A percentile compares a stretch with the other conserved stretches of the same genome.
phyloP scores from a whole-genome alignment of 1,140 invertebrate species.

The Nixonia krombeini region DNA sequence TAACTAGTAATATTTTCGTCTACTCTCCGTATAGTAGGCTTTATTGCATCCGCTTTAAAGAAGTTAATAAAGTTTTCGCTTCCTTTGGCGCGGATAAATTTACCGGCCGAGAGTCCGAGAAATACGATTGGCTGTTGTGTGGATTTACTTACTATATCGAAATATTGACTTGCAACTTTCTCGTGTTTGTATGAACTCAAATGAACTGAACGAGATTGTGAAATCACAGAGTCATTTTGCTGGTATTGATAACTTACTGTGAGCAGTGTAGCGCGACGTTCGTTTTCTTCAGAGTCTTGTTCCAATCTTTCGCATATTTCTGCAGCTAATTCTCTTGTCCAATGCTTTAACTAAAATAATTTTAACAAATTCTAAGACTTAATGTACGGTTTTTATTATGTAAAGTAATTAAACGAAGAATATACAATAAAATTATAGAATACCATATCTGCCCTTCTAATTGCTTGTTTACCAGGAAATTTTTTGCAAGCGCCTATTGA shows the following conservation, averaged over 20 bases:
- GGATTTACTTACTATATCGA: constrained; percentile 75
- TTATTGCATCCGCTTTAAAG: constrained; percentile 67
- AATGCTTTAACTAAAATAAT: constrained; percentile 75
- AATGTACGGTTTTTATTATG: constrained; percentile 3
- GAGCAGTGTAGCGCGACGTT: constrained; percentile 78
- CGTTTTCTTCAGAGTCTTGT: constrained; percentile 82
- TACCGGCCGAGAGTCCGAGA: constrained; percentile 83
- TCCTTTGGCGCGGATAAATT: constrained; percentile 80
- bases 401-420: neutral
- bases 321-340: constrained; percentile 83
- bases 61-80: constrained; percentile 75
- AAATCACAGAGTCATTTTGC: constrained; percentile 73
- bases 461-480: constrained; percentile 87
- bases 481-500: constrained; percentile 97
- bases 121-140: constrained; percentile 77
- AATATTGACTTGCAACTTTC: constrained; percentile 73
- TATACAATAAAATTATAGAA: constrained; percentile 3
- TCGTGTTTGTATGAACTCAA: constrained; percentile 75
- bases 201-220: constrained; percentile 74
- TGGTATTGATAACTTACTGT: constrained; percentile 75
- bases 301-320: constrained; percentile 90
- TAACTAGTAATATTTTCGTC: neutral
- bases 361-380: no score
- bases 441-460: constrained; percentile 80
- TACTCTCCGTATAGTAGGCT: neutral